Percentiles rank a stretch among this genome's conserved stretches.
phyloP scores from a whole-genome alignment of 2,113 vertebrate species.

The Ornithorhynchus anatinus region DNA sequence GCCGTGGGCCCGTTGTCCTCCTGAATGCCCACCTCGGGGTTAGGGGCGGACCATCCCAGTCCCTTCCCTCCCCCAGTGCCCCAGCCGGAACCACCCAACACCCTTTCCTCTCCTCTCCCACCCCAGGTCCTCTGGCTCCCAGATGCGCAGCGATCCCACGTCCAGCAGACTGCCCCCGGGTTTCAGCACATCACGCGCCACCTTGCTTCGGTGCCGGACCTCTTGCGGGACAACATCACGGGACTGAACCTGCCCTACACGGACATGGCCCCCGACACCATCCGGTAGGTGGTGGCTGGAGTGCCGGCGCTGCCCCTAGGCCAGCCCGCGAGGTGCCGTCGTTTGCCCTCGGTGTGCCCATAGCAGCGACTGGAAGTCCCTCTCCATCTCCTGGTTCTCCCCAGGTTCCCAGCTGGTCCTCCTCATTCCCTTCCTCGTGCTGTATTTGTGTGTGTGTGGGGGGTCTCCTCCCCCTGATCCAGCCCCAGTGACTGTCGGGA shows the following conservation, averaged over 20 bases:
- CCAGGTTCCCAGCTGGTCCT: conserved; percentile 80
- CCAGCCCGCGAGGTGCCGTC: too few species aligned
- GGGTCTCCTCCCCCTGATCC: conserved; percentile 93
- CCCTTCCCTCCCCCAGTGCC: not conserved
- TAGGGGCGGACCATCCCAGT: not conserved
- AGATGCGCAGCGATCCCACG: conserved; percentile 62
- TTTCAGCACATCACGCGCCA: conserved; percentile 79
- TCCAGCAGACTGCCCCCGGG: conserved; percentile 72
- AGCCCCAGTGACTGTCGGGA: conserved; percentile 78
- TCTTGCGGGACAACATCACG: conserved; percentile 70
- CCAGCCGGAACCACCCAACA: not conserved
- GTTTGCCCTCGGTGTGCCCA: not conserved
- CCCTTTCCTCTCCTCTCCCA: not conserved
- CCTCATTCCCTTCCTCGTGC: conserved; percentile 77
- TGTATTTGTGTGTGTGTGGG: too few species aligned
- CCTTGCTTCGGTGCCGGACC: conserved; percentile 69
- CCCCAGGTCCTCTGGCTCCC: conserved; percentile 84
- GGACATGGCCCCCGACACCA: conserved; percentile 78
- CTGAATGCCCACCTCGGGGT: not conserved
- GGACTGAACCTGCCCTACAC: conserved; percentile 86
- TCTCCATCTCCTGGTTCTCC: conserved; percentile 9
- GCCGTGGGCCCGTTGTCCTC: not conserved
- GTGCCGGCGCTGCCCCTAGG: not conserved
- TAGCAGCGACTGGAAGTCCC: not conserved
- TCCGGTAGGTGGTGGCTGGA: conserved; percentile 69